These are phyloP conservation scores for Emys orbicularis DNA, from an alignment of 2,797 vertebrate genomes.

Conservation along the genomic window DNA sequence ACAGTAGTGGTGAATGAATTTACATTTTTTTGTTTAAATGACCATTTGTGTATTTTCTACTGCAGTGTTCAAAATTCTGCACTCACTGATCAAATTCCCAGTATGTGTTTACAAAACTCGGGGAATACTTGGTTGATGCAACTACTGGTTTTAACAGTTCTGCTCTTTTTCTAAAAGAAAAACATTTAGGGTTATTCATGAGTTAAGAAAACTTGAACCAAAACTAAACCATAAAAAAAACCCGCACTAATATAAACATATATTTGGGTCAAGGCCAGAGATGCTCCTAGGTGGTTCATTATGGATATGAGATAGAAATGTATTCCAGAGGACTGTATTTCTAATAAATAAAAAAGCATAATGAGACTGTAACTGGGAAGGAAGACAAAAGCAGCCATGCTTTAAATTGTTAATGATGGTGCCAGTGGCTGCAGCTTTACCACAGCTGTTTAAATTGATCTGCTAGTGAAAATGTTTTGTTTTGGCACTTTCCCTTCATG, in stretches of 20 bases:
- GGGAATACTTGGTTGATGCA: not conserved
- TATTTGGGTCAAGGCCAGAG: constrained; percentile 61
- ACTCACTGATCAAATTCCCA: not conserved
- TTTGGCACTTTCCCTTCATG: constrained; percentile 69
- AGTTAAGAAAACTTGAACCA: constrained; percentile 59
- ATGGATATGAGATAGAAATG: constrained; percentile 71
- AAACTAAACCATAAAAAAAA: constrained; percentile 74
- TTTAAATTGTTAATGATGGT: constrained; percentile 85
- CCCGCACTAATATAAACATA: constrained; percentile 59
- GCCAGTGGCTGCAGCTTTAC: constrained; percentile 74
- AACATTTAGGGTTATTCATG: constrained; percentile 53
- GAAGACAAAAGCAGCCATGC: constrained; percentile 80
- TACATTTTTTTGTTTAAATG: constrained; percentile 3
- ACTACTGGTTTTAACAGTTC: constrained; percentile 35
- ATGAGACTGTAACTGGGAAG: constrained; percentile 79
- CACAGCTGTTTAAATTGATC: constrained; percentile 80
- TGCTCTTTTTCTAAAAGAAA: constrained; percentile 36
- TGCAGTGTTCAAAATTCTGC: not conserved
- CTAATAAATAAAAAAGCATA: constrained; percentile 81
- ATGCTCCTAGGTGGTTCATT: constrained; percentile 65
- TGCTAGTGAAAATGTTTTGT: constrained; percentile 70
- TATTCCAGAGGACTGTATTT: constrained; percentile 78
- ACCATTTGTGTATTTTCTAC: not conserved
- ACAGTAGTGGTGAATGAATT: constrained; percentile 32
- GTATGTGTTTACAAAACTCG: constrained; percentile 4